Evolutionary conservation across 1,140 invertebrate genomes (phyloP), one percentile per base, ranked within the genome.

Genomic region (Akabosia matsudoensis): DNA sequence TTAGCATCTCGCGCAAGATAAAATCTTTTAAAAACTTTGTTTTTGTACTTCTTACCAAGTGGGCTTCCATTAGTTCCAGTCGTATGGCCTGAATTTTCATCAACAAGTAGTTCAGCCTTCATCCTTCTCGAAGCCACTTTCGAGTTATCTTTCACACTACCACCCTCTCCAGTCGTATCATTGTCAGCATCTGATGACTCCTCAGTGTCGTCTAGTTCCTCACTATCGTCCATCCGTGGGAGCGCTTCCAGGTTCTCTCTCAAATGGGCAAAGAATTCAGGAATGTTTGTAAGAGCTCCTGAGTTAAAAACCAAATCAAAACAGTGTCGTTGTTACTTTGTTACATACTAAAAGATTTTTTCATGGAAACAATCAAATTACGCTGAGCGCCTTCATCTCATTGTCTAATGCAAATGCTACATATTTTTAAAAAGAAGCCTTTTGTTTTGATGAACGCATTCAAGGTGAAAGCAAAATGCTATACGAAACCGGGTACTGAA

Each of bases 251-350:
- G 31, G 30, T 80, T 80, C 28, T 80, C 79, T 34, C 70, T 37
- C 18, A 80, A 70, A 61, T 80, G 79, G 14, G 76, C 73, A 56
- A 80, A 80, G 45, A 78, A 80, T 33, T 78, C 64, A 30, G 51
- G 56, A 33, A 80, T 78, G 70, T 78, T 80, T 56, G 77, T 78
- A 34, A 80, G 75, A 24, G 77, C 79, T 26, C 79, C 79, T 80
- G 70, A 22, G 72, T 52, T 56, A 45, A 13, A 24, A 31, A 54
- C 33, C n/a, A 74, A 74, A 61, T 28, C 52, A 78, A 54, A 54
- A 33, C 16, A 56, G 52, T 33, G 3, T 76, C 30, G 18, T n/a
- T n/a, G 37, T 45, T 7, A 18, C 37, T 45, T 10, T 45, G 7
- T 10, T 45, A 18, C 37, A 45, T 45, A 45, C 37, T 45, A 45